Conservation (phyloP, 2,888 invertebrate species). For the Macropis europaea region DNA sequence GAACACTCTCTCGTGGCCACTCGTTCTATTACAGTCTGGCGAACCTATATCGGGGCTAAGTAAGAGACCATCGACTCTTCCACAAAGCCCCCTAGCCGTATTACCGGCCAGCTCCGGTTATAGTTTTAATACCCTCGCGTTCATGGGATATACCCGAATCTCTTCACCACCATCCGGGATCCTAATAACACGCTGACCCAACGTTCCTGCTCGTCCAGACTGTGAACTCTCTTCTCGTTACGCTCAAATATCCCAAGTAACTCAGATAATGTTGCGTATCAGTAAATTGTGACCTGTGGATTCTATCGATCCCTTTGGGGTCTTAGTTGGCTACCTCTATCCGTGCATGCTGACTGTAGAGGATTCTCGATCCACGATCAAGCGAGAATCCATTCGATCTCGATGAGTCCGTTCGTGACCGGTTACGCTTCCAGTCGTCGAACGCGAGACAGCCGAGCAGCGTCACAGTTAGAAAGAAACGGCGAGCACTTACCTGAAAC, state of each 20-base stretch:
- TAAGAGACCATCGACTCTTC: constrained; percentile 67
- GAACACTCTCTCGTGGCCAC: constrained; percentile 39
- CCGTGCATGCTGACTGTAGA: neutral
- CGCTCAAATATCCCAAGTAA: no score
- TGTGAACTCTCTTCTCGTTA: no score
- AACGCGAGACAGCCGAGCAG: neutral
- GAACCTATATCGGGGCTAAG: constrained; percentile 60
- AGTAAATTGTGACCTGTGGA: no score
- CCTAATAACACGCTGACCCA: neutral
- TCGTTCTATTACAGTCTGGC: constrained; percentile 59
- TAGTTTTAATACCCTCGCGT: constrained; percentile 52
- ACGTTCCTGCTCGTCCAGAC: no score
- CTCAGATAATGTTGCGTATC: no score
- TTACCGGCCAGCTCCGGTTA: constrained; percentile 46
- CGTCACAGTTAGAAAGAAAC: neutral
- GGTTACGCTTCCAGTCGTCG: neutral
- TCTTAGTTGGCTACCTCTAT: no score
- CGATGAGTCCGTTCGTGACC: neutral
- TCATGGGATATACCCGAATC: constrained; percentile 17
- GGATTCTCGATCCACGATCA: constrained; percentile 1
- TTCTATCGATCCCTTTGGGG: no score
- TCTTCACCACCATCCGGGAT: neutral
- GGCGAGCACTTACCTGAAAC: constrained; percentile 70
- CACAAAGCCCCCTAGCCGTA: constrained; percentile 55
- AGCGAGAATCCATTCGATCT: neutral